Conservation (phyloP, 2,797 vertebrate genomes). For the Alauda arvensis region DNA sequence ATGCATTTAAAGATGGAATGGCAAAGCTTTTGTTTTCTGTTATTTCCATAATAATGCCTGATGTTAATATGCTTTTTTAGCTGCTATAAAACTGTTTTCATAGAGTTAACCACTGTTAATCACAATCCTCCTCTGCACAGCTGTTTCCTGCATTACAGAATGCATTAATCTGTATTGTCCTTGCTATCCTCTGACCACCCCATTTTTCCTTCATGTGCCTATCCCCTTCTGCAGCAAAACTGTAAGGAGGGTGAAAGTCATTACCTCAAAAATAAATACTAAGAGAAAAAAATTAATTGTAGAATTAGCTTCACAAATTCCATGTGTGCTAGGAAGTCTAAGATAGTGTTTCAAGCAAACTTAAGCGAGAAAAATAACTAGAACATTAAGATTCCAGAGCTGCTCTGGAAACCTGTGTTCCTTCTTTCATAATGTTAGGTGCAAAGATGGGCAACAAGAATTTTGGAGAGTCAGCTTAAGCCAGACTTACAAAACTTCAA, state of each 20-base stretch:
- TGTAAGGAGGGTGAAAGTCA: neutral
- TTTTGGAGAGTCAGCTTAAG: neutral
- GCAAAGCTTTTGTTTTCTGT: neutral
- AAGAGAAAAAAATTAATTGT: neutral
- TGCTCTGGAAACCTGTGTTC: neutral
- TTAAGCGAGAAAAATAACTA: neutral
- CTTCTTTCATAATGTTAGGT: neutral
- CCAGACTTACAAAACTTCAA: neutral
- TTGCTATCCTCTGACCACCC: neutral
- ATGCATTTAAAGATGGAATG: neutral
- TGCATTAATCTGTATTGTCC: neutral
- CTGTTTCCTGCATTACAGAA: neutral
- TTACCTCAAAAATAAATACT: neutral
- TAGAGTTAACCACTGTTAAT: neutral
- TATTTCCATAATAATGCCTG: neutral
- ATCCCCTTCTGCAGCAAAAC: neutral
- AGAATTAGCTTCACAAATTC: neutral
- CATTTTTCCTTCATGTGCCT: neutral
- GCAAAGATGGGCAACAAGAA: neutral
- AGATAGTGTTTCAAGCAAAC: neutral
- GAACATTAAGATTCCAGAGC: neutral
- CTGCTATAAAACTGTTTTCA: neutral
- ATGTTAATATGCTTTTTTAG: neutral
- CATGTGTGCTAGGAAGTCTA: neutral
- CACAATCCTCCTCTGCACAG: neutral